phyloP scores from a whole-genome alignment of 2,797 vertebrate genomes.

The Molossus alvarezi region DNA sequence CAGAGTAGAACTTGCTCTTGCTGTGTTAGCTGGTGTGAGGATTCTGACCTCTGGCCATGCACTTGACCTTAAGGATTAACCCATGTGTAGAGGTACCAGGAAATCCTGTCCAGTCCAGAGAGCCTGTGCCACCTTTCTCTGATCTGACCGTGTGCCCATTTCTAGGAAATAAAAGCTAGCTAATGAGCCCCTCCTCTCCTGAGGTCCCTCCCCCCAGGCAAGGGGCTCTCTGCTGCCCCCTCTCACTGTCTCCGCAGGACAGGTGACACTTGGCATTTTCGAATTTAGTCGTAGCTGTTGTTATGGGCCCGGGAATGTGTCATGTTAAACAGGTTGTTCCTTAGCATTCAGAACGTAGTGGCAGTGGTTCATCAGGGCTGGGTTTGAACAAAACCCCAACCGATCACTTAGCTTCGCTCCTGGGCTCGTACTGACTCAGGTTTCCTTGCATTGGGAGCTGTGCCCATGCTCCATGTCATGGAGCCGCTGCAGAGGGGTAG shows the following conservation, averaged over 20 bases:
- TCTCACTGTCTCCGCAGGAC: background rate
- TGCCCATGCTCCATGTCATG: accelerated
- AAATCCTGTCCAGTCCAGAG: background rate
- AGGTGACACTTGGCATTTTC: background rate
- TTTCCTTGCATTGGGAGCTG: background rate
- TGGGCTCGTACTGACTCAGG: background rate
- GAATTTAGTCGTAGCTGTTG: background rate
- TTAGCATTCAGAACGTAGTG: background rate
- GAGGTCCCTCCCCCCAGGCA: background rate
- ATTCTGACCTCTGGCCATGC: background rate
- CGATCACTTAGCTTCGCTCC: background rate
- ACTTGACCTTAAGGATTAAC: background rate
- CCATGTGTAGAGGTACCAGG: background rate
- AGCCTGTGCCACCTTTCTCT: background rate
- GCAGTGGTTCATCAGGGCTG: conserved; percentile 17
- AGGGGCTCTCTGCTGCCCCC: background rate
- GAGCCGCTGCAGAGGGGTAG: background rate
- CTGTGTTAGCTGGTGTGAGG: background rate
- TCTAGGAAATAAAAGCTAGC: background rate
- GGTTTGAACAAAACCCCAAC: background rate
- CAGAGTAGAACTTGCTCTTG: background rate
- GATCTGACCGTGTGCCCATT: background rate
- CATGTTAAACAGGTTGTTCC: background rate
- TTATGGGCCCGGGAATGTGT: background rate
- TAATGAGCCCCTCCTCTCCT: background rate